Conservation (phyloP, 2,888 invertebrate species). For the Bugula neritina region DNA sequence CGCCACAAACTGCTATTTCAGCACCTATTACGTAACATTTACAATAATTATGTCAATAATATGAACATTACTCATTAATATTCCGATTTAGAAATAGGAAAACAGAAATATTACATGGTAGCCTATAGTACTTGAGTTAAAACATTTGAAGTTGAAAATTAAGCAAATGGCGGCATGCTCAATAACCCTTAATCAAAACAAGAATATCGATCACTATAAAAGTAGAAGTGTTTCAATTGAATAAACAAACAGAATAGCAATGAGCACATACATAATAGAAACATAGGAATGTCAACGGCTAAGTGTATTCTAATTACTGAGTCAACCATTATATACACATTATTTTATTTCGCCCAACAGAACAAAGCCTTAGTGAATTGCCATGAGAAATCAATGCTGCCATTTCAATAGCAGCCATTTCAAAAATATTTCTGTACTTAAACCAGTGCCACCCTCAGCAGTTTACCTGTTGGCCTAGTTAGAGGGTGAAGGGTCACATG, state of each 20-base stretch:
- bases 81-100: no score
- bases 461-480: background rate
- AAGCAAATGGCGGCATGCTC: no score
- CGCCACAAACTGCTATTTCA: no score
- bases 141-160: no score
- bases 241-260: background rate
- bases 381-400: background rate
- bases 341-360: background rate
- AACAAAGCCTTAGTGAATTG: background rate
- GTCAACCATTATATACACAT: slow-evolving; percentile 8
- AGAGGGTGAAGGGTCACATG: slow-evolving; percentile 24
- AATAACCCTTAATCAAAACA: background rate
- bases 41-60: background rate
- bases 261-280: background rate
- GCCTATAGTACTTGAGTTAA: no score
- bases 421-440: background rate
- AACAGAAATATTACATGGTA: no score
- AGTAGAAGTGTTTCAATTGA: background rate
- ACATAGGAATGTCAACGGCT: background rate
- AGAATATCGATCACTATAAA: background rate
- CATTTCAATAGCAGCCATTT: background rate
- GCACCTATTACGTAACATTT: background rate
- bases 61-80: no score
- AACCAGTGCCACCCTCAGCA: background rate
- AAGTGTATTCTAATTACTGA: slow-evolving; percentile 3